These are phyloP conservation scores for Hippopotamus amphibius DNA, from an alignment of 2,113 vertebrate species.

Conservation along the genomic window DNA sequence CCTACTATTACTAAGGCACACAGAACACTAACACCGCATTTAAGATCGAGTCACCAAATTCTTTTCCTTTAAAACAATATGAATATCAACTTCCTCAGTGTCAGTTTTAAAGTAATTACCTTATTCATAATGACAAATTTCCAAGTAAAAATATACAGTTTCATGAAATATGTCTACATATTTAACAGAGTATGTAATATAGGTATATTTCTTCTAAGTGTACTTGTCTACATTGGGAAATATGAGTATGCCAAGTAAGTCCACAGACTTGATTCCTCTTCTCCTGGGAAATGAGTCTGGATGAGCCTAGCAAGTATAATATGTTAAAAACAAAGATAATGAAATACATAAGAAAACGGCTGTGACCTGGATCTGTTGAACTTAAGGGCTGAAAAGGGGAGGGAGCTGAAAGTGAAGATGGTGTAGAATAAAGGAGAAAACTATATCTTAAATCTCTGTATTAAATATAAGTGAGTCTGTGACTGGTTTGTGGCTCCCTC, in stretches of 20 bases:
- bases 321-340: not conserved
- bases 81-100: not conserved
- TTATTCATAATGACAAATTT: conserved; percentile 7
- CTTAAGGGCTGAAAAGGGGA: not conserved
- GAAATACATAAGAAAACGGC: not conserved
- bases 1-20: not conserved
- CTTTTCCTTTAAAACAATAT: conserved; percentile 35
- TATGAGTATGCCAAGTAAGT: not conserved
- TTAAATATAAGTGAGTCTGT: not conserved
- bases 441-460: not conserved
- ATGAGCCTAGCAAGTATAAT: not conserved
- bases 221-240: not conserved
- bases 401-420: not conserved
- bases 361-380: not conserved
- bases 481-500: not conserved
- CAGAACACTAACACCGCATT: not conserved
- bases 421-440: not conserved
- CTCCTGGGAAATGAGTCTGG: not conserved
- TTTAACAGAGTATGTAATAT: not conserved
- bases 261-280: not conserved
- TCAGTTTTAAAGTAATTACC: conserved; percentile 20
- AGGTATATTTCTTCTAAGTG: not conserved
- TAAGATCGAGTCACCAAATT: not conserved
- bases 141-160: not conserved
- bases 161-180: not conserved